phyloP scores from a whole-genome alignment of 2,888 invertebrate species.

The Nomada goodeniana region DNA sequence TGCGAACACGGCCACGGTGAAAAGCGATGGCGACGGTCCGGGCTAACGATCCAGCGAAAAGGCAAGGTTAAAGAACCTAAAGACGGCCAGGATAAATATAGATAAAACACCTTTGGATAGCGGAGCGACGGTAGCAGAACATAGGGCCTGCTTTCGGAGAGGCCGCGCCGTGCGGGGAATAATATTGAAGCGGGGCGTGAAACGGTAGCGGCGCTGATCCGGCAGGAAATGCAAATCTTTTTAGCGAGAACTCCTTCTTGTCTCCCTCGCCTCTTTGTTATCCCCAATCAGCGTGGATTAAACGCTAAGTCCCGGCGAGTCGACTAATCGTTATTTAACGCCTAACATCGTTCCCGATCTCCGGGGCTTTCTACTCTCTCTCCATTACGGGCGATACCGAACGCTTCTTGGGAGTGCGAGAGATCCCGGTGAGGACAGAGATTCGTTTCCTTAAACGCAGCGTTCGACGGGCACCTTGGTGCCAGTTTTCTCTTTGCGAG shows the following conservation, averaged over 20 bases:
- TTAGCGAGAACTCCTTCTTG: conserved; percentile 53
- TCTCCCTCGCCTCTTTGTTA: conserved; percentile 10
- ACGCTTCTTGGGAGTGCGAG: not conserved
- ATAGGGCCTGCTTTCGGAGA: not conserved
- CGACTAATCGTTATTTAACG: conserved; percentile 29
- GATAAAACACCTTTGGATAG: conserved; percentile 36
- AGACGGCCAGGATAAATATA: conserved; percentile 37
- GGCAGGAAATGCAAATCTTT: conserved; percentile 69
- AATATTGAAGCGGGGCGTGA: conserved; percentile 72
- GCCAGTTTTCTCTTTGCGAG: not conserved
- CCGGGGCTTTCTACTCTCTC: not conserved
- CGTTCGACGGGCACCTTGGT: not conserved
- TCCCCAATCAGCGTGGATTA: conserved; percentile 28
- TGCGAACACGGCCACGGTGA: conserved; percentile 21
- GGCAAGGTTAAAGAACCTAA: conserved; percentile 32
- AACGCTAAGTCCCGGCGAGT: conserved; percentile 17
- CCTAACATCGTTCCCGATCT: not conserved
- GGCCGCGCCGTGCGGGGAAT: conserved; percentile 49
- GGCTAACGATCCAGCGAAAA: conserved; percentile 24
- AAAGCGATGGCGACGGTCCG: not conserved
- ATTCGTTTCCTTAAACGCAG: not conserved
- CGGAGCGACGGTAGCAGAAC: not conserved
- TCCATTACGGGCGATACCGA: not conserved
- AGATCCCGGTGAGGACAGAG: not conserved
- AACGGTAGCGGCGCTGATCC: conserved; percentile 35